phyloP scores from a whole-genome alignment of 2,797 vertebrate genomes.

The Darevskia nairensis region DNA sequence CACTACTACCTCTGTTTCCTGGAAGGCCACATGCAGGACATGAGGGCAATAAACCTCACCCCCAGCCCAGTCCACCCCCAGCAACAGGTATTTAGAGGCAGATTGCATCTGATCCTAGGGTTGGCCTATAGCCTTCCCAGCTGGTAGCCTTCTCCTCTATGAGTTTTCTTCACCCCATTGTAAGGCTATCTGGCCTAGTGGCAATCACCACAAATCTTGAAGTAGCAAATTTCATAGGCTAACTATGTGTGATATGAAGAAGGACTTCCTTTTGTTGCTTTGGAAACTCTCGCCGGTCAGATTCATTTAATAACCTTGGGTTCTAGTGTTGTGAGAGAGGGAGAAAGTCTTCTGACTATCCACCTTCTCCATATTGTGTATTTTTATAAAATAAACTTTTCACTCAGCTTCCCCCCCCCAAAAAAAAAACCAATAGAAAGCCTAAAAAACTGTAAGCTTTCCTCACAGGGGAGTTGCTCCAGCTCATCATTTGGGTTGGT shows the following conservation, averaged over 20 bases:
- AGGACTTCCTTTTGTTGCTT: not conserved
- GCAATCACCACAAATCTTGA: not conserved
- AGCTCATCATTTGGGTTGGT: not conserved
- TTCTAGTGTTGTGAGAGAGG: not conserved
- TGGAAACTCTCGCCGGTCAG: not conserved
- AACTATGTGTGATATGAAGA: not conserved
- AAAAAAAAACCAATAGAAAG: not conserved
- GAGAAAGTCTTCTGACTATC: not conserved
- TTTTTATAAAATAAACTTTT: not conserved
- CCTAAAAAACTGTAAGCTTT: not conserved
- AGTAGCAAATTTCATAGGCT: not conserved
- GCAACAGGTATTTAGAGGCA: not conserved
- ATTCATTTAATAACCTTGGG: not conserved
- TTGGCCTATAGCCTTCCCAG: not conserved
- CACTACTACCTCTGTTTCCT: not conserved
- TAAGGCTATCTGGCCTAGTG: not conserved
- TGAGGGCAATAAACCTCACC: not conserved
- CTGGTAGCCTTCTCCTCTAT: not conserved
- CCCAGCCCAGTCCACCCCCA: not conserved
- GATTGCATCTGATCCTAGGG: not conserved
- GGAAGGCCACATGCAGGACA: not conserved
- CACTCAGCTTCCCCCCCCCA: not conserved
- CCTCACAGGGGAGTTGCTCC: not conserved
- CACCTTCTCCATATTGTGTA: not conserved
- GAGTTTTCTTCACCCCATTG: not conserved